Conservation (phyloP, 2,888 invertebrate species). For the Byasa hedistus region DNA sequence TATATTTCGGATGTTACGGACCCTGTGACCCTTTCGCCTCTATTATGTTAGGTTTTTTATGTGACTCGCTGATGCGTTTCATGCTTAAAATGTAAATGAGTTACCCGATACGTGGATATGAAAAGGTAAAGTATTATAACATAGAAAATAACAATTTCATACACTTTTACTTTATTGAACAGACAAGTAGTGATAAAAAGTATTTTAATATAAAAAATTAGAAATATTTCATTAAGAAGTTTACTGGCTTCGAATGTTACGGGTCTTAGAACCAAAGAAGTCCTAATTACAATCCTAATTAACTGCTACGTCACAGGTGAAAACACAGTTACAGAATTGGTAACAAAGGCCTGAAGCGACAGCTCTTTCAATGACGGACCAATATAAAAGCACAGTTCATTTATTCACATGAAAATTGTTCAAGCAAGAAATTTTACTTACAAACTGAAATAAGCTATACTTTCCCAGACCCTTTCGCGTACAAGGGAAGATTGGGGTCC, state of each 20-base stretch:
- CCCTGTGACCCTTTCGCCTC: slow-evolving; percentile 10
- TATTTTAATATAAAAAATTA: no score
- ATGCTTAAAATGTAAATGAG: neutral
- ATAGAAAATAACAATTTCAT: no score
- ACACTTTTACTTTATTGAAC: no score
- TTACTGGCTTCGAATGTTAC: no score
- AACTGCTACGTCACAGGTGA: no score
- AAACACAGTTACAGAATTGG: neutral
- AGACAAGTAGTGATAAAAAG: no score
- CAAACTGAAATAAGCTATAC: slow-evolving; percentile 26
- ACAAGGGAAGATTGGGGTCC: slow-evolving; percentile 27
- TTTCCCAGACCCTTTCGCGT: slow-evolving; percentile 22
- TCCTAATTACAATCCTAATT: no score
- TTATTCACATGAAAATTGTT: slow-evolving; percentile 24
- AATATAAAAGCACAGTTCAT: slow-evolving; percentile 19
- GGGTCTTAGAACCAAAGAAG: no score
- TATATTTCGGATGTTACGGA: slow-evolving; percentile 15
- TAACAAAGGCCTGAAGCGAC: no score
- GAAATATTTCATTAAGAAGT: no score
- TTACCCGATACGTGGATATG: neutral
- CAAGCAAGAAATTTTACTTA: slow-evolving; percentile 18
- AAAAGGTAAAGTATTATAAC: neutral
- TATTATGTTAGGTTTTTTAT: slow-evolving; percentile 10
- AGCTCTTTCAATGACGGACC: neutral
- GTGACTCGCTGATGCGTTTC: neutral